Conservation (phyloP, 2,888 invertebrate species). For the Podabrus alpinus region DNA sequence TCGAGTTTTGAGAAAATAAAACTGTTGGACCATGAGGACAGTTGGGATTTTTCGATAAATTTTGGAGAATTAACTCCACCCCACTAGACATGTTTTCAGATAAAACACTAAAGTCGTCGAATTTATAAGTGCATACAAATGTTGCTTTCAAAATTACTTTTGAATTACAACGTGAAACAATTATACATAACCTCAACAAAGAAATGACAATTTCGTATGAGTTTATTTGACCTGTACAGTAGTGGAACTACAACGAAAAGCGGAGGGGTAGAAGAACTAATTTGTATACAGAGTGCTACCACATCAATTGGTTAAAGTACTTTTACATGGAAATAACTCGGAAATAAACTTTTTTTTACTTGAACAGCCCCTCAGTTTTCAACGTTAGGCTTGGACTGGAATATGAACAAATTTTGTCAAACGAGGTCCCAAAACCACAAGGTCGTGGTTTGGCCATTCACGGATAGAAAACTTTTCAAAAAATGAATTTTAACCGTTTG, state of each 20-base stretch:
- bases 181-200: neutral
- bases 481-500: no score
- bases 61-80: slow-evolving; percentile 61
- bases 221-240: no score
- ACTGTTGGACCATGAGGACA: slow-evolving; percentile 81
- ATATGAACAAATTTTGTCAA: no score
- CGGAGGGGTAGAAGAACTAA: neutral
- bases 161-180: neutral
- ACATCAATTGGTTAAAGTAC: no score
- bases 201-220: no score
- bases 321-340: no score
- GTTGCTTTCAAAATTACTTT: neutral
- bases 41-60: slow-evolving; percentile 66
- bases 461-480: no score
- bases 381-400: no score
- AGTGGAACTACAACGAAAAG: neutral
- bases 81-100: slow-evolving; percentile 39
- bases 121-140: neutral
- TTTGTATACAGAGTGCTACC: neutral
- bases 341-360: no score
- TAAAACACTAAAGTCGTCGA: neutral
- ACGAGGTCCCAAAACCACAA: no score
- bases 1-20: slow-evolving; percentile 63
- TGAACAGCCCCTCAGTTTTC: no score
- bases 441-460: no score